These are phyloP conservation scores for Hypomesus transpacificus DNA, from an alignment of 2,113 vertebrate species.

Conservation along the genomic window DNA sequence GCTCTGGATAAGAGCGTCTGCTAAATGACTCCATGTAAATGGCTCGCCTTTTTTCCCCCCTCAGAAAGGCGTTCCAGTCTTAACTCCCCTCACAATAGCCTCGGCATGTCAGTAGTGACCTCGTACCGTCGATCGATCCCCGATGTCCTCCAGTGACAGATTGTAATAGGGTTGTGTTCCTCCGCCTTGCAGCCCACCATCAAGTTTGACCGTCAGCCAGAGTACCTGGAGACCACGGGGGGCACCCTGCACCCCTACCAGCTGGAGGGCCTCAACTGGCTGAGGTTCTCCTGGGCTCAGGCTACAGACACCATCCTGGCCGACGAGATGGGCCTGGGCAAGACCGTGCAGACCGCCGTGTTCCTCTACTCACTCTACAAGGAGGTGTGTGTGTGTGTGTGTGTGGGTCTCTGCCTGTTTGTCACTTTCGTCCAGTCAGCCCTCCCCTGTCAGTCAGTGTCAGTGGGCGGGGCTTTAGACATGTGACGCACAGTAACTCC, in stretches of 20 bases:
- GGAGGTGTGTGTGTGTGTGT: conserved; percentile 73
- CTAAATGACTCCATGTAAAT: too few species aligned
- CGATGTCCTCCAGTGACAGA: not conserved
- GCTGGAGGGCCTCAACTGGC: conserved; percentile 95
- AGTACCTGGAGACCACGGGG: conserved; percentile 89
- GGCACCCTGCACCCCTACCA: conserved; percentile 95
- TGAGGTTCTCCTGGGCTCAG: conserved; percentile 97
- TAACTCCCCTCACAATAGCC: too few species aligned
- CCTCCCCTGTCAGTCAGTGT: conserved; percentile 35
- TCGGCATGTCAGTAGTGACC: too few species aligned
- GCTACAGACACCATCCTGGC: conserved; percentile 96
- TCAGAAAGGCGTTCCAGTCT: too few species aligned
- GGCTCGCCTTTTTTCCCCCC: too few species aligned
- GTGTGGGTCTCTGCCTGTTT: not conserved
- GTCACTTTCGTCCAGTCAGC: conserved; percentile 40
- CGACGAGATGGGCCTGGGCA: conserved; percentile 98
- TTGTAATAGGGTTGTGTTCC: not conserved
- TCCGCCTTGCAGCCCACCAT: conserved; percentile 82
- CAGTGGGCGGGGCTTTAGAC: conserved; percentile 40
- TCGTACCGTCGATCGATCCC: too few species aligned
- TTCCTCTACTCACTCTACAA: conserved; percentile 97
- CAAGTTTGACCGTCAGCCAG: conserved; percentile 93
- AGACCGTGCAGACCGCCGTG: conserved; percentile 95
- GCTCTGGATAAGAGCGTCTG: too few species aligned
- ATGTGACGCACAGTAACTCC: conserved; percentile 49